Conservation (phyloP, 2,797 vertebrate genomes). For the Neomorphus geoffroyi region DNA sequence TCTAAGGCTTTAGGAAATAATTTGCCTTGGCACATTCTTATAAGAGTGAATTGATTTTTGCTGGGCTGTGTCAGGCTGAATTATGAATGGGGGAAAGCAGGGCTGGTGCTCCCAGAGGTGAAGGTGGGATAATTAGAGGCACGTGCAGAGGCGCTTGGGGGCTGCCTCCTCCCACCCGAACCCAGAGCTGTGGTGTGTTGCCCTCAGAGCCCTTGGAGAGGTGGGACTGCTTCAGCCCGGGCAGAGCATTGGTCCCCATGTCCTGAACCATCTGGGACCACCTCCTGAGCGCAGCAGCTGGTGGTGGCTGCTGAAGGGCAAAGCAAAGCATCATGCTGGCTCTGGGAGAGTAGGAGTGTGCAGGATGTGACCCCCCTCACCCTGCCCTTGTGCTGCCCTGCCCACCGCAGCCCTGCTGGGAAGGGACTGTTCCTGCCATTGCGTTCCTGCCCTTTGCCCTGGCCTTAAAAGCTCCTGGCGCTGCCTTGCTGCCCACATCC, state of each 20-base stretch:
- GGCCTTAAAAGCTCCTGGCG: background rate
- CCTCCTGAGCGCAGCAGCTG: background rate
- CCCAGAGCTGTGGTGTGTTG: rapidly evolving
- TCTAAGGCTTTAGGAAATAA: conserved; percentile 55
- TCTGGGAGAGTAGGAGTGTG: background rate
- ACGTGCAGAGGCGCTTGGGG: rapidly evolving
- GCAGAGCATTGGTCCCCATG: background rate
- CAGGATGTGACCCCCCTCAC: background rate
- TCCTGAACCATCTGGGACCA: background rate
- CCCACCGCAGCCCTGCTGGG: background rate
- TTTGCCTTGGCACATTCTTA: conserved; percentile 71
- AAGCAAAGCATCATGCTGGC: background rate
- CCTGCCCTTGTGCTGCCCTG: background rate
- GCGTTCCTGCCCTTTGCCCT: background rate
- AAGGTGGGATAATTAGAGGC: conserved; percentile 32
- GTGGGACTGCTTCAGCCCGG: background rate
- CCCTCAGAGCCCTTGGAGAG: background rate
- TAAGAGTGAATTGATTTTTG: conserved; percentile 73
- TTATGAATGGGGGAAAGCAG: conserved; percentile 54
- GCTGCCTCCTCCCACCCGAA: background rate
- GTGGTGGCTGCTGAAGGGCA: background rate
- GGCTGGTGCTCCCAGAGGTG: background rate
- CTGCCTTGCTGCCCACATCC: background rate
- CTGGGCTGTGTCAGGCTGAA: conserved; percentile 68
- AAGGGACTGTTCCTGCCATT: rapidly evolving